Conservation (phyloP, 2,113 vertebrate genomes). For the Myiopsitta monachus region DNA sequence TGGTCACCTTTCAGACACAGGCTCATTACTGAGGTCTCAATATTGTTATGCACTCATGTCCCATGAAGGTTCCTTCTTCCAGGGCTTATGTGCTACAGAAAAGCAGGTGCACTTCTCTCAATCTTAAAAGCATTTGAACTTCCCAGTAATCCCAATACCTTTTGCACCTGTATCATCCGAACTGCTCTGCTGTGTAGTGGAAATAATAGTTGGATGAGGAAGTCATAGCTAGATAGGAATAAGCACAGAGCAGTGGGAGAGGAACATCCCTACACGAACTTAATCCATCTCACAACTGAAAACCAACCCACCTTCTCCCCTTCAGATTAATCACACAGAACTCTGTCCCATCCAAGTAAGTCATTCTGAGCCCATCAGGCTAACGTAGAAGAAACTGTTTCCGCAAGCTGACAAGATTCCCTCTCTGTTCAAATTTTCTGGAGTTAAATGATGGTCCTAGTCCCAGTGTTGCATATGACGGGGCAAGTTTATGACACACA, state of each 20-base stretch:
- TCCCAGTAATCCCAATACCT: background rate
- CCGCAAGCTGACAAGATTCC: background rate
- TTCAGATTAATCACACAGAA: fast-evolving
- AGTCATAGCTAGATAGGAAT: background rate
- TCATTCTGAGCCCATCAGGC: background rate
- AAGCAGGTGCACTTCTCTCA: background rate
- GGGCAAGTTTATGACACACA: background rate
- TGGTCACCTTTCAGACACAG: background rate
- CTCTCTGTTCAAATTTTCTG: background rate
- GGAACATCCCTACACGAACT: background rate
- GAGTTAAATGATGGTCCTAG: background rate
- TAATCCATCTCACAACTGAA: background rate
- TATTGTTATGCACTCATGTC: background rate
- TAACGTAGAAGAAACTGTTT: background rate
- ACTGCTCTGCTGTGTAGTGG: background rate
- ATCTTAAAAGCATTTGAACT: background rate
- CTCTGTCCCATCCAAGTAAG: background rate
- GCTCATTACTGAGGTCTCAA: background rate
- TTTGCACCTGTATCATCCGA: background rate
- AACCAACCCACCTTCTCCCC: background rate
- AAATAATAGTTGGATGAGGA: background rate
- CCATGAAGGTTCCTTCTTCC: background rate
- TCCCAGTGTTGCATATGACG: fast-evolving
- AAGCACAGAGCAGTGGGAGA: background rate
- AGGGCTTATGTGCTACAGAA: background rate